Percentiles rank a stretch among this genome's conserved stretches.
Evolutionary conservation across 2,797 vertebrate genomes (phyloP).

Genomic region (Macropus fuliginosus): DNA sequence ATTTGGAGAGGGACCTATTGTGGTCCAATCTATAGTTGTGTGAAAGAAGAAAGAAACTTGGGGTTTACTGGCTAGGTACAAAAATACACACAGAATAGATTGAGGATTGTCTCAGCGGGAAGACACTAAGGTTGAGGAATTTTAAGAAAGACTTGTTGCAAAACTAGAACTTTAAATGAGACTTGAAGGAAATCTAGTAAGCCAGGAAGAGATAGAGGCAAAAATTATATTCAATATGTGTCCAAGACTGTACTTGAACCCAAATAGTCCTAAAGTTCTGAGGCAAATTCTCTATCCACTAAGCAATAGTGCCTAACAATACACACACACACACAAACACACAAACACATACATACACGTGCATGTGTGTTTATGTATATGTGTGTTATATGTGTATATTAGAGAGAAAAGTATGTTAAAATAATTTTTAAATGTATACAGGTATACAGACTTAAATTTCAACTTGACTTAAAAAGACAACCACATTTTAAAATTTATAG

Average conservation of each 20-base stretch:
- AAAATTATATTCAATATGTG: neutral
- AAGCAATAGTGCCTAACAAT: neutral
- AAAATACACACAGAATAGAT: neutral
- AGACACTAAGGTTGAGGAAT: neutral
- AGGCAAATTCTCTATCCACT: neutral
- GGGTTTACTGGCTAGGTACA: neutral
- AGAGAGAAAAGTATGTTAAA: conserved; percentile 39
- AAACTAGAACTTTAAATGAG: neutral
- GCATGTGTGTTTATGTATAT: neutral
- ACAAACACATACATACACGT: neutral
- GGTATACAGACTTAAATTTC: neutral
- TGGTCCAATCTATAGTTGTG: no score
- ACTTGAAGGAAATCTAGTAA: neutral
- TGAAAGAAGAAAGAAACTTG: no score
- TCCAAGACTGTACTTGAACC: neutral
- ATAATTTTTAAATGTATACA: neutral
- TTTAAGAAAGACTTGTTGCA: neutral
- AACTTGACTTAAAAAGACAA: neutral
- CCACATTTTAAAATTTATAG: neutral
- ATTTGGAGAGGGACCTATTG: no score
- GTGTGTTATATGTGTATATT: neutral
- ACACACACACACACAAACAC: conserved; percentile 14
- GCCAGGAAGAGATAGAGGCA: neutral
- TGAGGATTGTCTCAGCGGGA: neutral
- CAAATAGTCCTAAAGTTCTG: neutral